A percentile compares a stretch with the other conserved stretches of the same genome.
Conservation (phyloP, 1,140 invertebrate genomes). For the Glossosoma conforme region DNA sequence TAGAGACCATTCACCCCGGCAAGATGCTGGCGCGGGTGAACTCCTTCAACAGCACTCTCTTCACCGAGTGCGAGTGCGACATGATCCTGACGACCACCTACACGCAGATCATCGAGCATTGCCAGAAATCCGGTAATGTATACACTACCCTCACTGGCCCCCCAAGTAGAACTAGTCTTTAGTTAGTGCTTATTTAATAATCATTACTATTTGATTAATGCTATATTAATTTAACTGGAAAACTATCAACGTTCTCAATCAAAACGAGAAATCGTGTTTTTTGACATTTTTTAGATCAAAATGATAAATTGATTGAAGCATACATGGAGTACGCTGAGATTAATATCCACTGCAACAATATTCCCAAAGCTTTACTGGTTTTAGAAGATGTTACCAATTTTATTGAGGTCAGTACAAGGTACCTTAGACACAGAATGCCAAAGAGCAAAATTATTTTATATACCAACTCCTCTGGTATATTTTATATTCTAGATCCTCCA, state of each 20-base stretch:
- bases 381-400: slow-evolving; percentile 11
- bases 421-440: too few species aligned
- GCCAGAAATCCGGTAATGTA: slow-evolving; percentile 31
- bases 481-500: too few species aligned
- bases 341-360: slow-evolving; percentile 11
- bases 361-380: slow-evolving; percentile 11
- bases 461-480: too few species aligned
- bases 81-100: slow-evolving; percentile 52
- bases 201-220: too few species aligned
- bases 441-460: too few species aligned
- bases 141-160: too few species aligned
- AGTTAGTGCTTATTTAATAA: too few species aligned
- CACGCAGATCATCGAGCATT: slow-evolving; percentile 54
- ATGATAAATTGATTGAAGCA: slow-evolving; percentile 34
- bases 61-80: slow-evolving; percentile 49
- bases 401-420: too few species aligned
- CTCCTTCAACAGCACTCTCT: slow-evolving; percentile 6
- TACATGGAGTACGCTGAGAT: slow-evolving; percentile 16
- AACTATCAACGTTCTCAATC: background rate
- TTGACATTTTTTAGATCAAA: slow-evolving; percentile 32
- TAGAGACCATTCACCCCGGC: too few species aligned
- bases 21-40: background rate
- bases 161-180: too few species aligned
- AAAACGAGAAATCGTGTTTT: background rate
- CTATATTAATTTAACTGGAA: too few species aligned